Conservation (phyloP, 2,888 invertebrate species). For the Diarsia mendica region DNA sequence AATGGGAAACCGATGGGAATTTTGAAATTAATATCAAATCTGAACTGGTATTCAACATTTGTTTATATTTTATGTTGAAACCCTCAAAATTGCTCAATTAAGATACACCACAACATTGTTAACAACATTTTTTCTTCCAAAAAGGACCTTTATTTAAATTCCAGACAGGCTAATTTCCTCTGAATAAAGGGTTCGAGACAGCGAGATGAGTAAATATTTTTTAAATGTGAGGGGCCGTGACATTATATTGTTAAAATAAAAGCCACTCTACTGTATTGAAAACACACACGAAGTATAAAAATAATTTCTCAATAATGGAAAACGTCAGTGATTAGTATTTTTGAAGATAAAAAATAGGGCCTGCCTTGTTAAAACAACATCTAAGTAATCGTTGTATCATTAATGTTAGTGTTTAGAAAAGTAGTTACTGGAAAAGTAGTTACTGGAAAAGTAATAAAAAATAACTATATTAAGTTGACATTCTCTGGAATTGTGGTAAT, state of each 20-base stretch:
- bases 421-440: background rate
- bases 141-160: conserved; percentile 63
- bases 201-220: conserved; percentile 42
- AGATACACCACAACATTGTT: conserved; percentile 16
- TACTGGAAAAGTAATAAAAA: background rate
- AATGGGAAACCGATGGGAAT: conserved; percentile 30
- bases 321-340: background rate
- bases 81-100: conserved; percentile 5
- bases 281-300: background rate
- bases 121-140: background rate
- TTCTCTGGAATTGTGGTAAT: background rate
- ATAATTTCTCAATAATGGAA: background rate
- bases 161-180: conserved; percentile 73
- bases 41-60: background rate
- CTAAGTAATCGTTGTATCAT: background rate
- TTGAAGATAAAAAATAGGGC: background rate
- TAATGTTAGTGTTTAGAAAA: background rate
- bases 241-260: conserved; percentile 21
- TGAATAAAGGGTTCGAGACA: conserved; percentile 64
- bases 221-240: conserved; percentile 10
- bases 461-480: background rate
- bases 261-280: background rate
- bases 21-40: background rate
- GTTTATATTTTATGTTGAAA: background rate
- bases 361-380: background rate